Conservation (phyloP, 2,797 vertebrate genomes). For the Catostomus latipinnis region DNA sequence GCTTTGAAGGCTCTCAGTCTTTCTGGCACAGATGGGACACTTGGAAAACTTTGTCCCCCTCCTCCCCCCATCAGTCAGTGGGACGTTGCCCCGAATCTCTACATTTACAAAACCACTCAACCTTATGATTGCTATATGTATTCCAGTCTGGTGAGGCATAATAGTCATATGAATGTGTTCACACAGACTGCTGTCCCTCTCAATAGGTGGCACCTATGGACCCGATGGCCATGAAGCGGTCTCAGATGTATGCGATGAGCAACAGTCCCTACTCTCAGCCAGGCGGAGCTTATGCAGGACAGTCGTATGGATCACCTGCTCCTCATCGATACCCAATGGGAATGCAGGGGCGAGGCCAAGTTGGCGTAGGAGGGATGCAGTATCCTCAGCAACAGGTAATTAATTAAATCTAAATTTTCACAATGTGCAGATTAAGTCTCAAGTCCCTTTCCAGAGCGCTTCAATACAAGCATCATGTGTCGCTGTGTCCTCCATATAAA, state of each 20-base stretch:
- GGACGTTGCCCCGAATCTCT: constrained; percentile 57
- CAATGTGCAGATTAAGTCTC: not conserved
- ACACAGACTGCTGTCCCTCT: constrained; percentile 3
- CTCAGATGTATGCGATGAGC: constrained; percentile 87
- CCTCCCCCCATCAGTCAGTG: constrained; percentile 23
- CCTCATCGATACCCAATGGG: constrained; percentile 88
- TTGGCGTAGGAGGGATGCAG: constrained; percentile 88
- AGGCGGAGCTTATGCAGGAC: constrained; percentile 84
- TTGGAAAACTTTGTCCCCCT: constrained; percentile 46
- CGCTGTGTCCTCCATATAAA: not conserved
- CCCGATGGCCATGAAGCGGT: constrained; percentile 91
- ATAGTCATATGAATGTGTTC: constrained; percentile 6
- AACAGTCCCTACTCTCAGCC: constrained; percentile 86
- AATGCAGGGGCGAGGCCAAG: constrained; percentile 85
- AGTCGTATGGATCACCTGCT: constrained; percentile 84
- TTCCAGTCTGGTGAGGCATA: constrained; percentile 23
- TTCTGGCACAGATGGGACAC: constrained; percentile 51
- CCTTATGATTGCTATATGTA: constrained; percentile 30
- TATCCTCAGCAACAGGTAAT: constrained; percentile 92
- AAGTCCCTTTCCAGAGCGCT: not conserved
- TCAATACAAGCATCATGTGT: not conserved
- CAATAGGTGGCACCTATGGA: constrained; percentile 87
- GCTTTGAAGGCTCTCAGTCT: constrained; percentile 53
- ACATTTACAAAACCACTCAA: constrained; percentile 25
- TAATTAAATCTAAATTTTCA: not conserved